Evolutionary conservation across 1,140 invertebrate genomes (phyloP).

Genomic region (Phenacoccus solenopsis): DNA sequence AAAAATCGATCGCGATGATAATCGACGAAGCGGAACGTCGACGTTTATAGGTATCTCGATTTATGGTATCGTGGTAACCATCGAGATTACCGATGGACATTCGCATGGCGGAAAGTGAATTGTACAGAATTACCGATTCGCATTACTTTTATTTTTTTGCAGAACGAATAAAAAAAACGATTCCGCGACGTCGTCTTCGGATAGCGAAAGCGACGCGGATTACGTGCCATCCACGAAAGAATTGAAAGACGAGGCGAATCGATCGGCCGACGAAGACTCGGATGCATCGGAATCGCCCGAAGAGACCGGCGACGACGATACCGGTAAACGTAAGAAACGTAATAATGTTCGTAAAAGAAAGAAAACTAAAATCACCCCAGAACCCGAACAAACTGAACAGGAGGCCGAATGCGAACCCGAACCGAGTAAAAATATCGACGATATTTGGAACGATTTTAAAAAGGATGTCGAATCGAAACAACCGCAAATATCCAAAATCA

Average conservation of each 20-base stretch:
- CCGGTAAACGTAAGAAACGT: neutral
- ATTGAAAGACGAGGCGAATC: neutral
- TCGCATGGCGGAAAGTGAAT: neutral
- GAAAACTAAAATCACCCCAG: neutral
- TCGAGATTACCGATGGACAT: too few relatives aligned
- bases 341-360: neutral
- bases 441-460: neutral
- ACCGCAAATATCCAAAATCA: neutral
- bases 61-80: too few relatives aligned
- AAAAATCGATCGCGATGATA: neutral
- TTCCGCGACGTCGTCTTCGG: neutral
- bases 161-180: neutral
- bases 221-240: constrained; percentile 10
- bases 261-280: neutral
- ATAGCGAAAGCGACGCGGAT: constrained; percentile 8
- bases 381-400: neutral
- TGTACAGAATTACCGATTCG: neutral
- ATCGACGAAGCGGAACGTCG: neutral
- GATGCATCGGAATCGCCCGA: neutral
- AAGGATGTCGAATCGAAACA: neutral
- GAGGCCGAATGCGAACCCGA: neutral
- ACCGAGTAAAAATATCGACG: neutral
- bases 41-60: too few relatives aligned
- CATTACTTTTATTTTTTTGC: constrained; percentile 5
- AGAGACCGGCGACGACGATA: neutral